A percentile compares a stretch with the other conserved stretches of the same genome.
Evolutionary conservation across 2,113 vertebrate genomes (phyloP).

Genomic region (Rhinolophus sinicus): DNA sequence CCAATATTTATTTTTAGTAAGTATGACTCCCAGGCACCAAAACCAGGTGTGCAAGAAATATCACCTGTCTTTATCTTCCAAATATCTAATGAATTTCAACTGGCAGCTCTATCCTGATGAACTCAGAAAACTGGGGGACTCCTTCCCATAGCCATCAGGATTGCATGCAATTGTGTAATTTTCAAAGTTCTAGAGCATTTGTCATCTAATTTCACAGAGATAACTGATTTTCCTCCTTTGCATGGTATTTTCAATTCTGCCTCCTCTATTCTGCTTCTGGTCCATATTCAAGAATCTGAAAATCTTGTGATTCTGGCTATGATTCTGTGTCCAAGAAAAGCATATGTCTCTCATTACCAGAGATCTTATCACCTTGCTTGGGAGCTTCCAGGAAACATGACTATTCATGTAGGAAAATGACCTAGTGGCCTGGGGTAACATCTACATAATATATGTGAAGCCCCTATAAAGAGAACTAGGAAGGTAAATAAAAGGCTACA

Average conservation of each 20-base stretch:
- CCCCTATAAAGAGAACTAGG: background rate
- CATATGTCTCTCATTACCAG: background rate
- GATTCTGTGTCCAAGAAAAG: background rate
- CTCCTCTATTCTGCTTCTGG: background rate
- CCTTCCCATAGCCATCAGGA: background rate
- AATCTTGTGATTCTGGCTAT: background rate
- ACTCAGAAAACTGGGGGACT: background rate
- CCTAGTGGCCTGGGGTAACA: too few species aligned
- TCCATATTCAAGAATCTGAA: background rate
- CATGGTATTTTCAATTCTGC: background rate
- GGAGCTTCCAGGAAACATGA: background rate
- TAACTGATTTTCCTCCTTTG: background rate
- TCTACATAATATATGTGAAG: background rate
- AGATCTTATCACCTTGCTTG: background rate
- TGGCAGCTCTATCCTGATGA: background rate
- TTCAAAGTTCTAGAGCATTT: background rate
- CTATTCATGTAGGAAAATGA: background rate
- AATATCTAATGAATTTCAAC: background rate
- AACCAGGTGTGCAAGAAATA: background rate
- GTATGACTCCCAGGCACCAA: background rate
- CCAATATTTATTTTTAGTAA: background rate
- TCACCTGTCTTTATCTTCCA: background rate
- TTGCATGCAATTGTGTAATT: background rate
- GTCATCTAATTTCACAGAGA: background rate
- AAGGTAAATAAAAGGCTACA: background rate